These are phyloP conservation scores for Mimas tiliae DNA, from an alignment of 2,888 invertebrate species.

Conservation along the genomic window DNA sequence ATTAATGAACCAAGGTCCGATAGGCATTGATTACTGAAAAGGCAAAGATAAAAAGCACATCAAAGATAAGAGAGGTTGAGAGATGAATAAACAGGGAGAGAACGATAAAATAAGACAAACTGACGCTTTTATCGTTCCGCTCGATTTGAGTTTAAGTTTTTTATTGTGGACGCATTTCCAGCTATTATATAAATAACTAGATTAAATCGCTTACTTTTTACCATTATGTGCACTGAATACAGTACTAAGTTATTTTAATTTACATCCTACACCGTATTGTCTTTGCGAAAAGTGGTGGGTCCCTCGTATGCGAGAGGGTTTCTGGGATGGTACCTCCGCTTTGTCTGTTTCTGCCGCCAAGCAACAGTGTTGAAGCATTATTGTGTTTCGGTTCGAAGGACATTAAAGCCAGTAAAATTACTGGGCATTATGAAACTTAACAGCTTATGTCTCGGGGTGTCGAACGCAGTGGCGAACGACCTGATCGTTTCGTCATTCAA, in stretches of 20 bases:
- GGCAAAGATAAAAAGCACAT: slow-evolving; percentile 13
- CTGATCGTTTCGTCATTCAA: too few species aligned
- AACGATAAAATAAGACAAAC: not conserved
- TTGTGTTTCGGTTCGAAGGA: too few species aligned
- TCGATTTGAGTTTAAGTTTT: slow-evolving; percentile 6
- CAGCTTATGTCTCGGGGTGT: too few species aligned
- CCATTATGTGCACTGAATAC: too few species aligned
- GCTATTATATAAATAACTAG: not conserved
- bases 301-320: too few species aligned
- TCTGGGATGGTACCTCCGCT: too few species aligned
- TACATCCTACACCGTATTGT: not conserved
- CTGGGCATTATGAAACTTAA: too few species aligned
- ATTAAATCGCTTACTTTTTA: not conserved
- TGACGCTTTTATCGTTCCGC: not conserved
- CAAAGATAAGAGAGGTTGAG: slow-evolving; percentile 20
- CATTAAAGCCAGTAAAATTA: too few species aligned
- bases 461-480: too few species aligned
- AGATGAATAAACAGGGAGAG: slow-evolving; percentile 8
- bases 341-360: too few species aligned
- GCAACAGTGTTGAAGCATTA: too few species aligned
- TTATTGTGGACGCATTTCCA: not conserved
- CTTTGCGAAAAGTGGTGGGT: too few species aligned
- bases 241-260: not conserved
- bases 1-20: slow-evolving; percentile 4
- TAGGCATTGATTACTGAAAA: slow-evolving; percentile 12